These are phyloP conservation scores for Agonopterix subpropinquella DNA, from an alignment of 2,888 invertebrate species.

Conservation along the genomic window DNA sequence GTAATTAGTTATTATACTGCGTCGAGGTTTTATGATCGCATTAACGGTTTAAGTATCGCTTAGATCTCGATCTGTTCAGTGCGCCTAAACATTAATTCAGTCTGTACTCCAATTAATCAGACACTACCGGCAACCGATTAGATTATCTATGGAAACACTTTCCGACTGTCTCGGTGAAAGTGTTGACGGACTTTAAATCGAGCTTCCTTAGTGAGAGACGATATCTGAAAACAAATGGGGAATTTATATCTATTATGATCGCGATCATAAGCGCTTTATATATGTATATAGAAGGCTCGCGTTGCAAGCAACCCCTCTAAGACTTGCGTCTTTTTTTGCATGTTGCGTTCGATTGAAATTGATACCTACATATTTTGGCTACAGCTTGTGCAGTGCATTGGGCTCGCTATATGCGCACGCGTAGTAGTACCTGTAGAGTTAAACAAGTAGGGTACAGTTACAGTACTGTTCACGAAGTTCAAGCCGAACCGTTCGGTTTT, in stretches of 20 bases:
- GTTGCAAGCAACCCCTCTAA: no score
- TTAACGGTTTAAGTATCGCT: not conserved
- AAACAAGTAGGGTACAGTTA: no score
- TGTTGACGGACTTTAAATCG: slow-evolving; percentile 2
- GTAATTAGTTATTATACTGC: not conserved
- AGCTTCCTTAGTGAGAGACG: slow-evolving; percentile 1
- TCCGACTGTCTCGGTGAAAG: slow-evolving; percentile 6
- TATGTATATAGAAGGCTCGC: no score
- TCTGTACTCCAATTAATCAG: slow-evolving; percentile 12
- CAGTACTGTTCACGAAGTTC: no score
- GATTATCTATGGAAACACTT: slow-evolving; percentile 6
- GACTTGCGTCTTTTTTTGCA: no score
- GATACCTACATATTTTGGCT: no score
- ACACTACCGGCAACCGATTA: slow-evolving; percentile 9
- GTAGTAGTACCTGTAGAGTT: no score
- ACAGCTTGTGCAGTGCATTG: no score
- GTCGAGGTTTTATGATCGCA: not conserved
- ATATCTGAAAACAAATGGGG: not conserved
- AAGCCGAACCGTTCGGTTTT: no score
- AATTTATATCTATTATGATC: not conserved
- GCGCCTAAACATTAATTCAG: slow-evolving; percentile 8
- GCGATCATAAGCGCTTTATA: not conserved
- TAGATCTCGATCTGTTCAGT: no score
- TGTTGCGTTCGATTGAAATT: no score
- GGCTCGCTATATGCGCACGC: no score